A percentile compares a stretch with the other conserved stretches of the same genome.
phyloP scores from a whole-genome alignment of 2,797 vertebrate genomes.

The Limosa lapponica region DNA sequence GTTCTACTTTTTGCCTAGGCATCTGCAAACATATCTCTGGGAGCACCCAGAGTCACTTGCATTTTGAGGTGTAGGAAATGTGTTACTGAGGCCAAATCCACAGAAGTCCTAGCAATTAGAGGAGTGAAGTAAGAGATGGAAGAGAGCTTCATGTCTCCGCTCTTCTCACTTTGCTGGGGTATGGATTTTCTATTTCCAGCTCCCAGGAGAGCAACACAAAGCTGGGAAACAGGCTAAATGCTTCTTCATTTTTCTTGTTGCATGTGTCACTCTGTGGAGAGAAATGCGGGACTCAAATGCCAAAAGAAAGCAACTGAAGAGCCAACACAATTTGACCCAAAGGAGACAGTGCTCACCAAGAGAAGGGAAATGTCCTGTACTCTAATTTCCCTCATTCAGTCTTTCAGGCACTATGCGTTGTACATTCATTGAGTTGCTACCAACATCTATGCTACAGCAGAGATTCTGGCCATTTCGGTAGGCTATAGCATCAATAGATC shows the following conservation, averaged over 20 bases:
- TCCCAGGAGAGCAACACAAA: not conserved
- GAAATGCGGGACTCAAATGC: not conserved
- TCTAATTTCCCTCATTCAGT: fast-evolving
- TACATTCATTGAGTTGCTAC: not conserved
- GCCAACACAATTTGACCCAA: not conserved
- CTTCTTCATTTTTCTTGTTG: not conserved
- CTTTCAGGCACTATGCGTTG: not conserved
- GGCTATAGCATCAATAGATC: not conserved
- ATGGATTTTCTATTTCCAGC: not conserved
- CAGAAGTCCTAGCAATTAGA: not conserved
- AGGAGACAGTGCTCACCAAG: fast-evolving
- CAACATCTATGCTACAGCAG: not conserved
- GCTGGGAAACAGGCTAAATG: not conserved
- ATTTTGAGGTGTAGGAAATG: not conserved
- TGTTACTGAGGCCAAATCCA: not conserved
- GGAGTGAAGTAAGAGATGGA: not conserved
- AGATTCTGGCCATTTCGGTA: not conserved
- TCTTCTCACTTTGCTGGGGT: not conserved
- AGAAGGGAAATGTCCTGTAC: not conserved
- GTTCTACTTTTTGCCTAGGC: not conserved
- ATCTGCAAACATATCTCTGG: not conserved
- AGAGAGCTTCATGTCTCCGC: not conserved
- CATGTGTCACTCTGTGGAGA: not conserved
- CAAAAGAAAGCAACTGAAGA: not conserved
- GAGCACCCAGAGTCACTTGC: not conserved